A percentile compares a stretch with the other conserved stretches of the same genome.
Evolutionary conservation across 2,113 vertebrate genomes (phyloP).

Genomic region (Xenopus borealis): DNA sequence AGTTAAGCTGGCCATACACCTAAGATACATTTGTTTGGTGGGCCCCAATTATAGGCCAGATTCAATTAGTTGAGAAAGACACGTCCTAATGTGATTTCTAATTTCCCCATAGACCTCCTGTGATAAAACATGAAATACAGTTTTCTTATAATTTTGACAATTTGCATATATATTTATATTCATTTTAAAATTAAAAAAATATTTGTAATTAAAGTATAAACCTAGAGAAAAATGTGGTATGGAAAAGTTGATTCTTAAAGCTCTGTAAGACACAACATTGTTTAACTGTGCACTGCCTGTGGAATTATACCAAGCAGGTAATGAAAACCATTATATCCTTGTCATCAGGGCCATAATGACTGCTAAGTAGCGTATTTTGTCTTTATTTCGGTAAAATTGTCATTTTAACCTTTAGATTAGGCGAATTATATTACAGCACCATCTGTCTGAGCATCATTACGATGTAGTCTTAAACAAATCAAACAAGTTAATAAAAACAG

Average conservation of each 20-base stretch:
- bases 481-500: constrained; percentile 46
- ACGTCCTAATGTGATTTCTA: no score
- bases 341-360: constrained; percentile 36
- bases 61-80: no score
- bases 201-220: no score
- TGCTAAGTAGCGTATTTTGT: constrained; percentile 48
- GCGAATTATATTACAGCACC: constrained; percentile 38
- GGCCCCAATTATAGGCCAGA: no score
- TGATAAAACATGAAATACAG: no score
- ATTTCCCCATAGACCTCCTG: no score
- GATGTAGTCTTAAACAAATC: constrained; percentile 45
- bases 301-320: constrained; percentile 43
- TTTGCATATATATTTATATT: no score
- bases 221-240: no score
- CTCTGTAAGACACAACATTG: constrained; percentile 1
- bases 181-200: no score
- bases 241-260: constrained; percentile 19
- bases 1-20: no score
- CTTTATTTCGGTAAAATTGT: constrained; percentile 48
- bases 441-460: constrained; percentile 42
- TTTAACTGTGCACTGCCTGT: constrained; percentile 35
- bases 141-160: no score
- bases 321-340: constrained; percentile 43
- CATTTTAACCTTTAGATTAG: constrained; percentile 51
- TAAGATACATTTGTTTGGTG: no score